phyloP scores from a whole-genome alignment of 2,797 vertebrate species.

The Podarcis lilfordi region DNA sequence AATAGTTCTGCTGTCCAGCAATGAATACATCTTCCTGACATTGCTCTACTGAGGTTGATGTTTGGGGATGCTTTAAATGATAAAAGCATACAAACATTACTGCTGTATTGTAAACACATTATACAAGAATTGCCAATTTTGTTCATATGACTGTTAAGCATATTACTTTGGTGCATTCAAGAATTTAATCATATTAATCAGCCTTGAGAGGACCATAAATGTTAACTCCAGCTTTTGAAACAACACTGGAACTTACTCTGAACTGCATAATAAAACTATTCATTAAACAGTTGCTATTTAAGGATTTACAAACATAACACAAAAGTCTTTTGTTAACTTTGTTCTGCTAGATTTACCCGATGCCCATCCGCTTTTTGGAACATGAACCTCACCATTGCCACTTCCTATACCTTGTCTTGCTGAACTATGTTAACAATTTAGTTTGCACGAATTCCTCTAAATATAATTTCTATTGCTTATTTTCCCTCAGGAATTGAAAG shows the following conservation, averaged over 20 bases:
- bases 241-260: slow-evolving; percentile 12
- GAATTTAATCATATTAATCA: slow-evolving; percentile 34
- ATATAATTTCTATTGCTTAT: not conserved
- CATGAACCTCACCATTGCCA: not conserved
- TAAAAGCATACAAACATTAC: slow-evolving; percentile 52
- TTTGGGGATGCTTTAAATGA: slow-evolving; percentile 75
- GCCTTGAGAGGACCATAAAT: slow-evolving; percentile 2
- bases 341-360: not conserved
- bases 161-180: not conserved
- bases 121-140: slow-evolving; percentile 33
- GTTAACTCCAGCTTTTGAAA: slow-evolving; percentile 8
- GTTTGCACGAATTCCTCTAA: slow-evolving; percentile 6
- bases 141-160: fast-evolving
- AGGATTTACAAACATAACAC: not conserved
- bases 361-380: not conserved
- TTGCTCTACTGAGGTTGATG: slow-evolving; percentile 71
- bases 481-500: not conserved
- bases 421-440: not conserved
- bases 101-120: slow-evolving; percentile 48
- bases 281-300: not conserved
- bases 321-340: slow-evolving; percentile 29
- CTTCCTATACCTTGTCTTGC: slow-evolving; percentile 34
- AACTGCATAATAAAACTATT: slow-evolving; percentile 9
- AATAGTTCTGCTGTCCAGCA: slow-evolving; percentile 87
- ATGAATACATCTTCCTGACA: slow-evolving; percentile 89